Evolutionary conservation across 1,140 invertebrate species (phyloP).

Genomic region (Venturia canescens): DNA sequence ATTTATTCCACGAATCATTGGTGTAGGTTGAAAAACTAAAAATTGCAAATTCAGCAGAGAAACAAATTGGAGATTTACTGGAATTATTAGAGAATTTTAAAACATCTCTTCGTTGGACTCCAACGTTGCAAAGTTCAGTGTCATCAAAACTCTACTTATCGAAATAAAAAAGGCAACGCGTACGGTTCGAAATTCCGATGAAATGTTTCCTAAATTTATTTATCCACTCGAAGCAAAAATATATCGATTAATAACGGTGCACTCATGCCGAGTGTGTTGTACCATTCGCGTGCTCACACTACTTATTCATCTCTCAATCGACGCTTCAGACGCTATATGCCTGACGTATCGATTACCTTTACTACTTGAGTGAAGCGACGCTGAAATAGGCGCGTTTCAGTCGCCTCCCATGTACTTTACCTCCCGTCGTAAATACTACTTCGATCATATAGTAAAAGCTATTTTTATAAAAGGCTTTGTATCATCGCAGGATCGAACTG

Average conservation of each 20-base stretch:
- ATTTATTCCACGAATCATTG: no score
- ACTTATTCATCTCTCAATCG: conserved; percentile 26
- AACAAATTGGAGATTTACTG: no score
- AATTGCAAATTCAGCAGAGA: no score
- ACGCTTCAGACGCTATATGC: background rate
- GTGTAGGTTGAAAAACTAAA: no score
- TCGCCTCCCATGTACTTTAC: background rate
- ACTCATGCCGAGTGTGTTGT: conserved; percentile 24
- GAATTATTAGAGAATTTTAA: no score
- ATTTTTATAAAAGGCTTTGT: background rate
- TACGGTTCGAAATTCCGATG: background rate
- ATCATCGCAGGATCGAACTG: no score
- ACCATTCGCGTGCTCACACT: conserved; percentile 4
- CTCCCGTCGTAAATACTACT: background rate
- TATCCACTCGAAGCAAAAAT: background rate
- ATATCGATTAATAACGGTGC: conserved; percentile 27
- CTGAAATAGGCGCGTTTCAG: background rate
- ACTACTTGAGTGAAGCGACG: conserved; percentile 30
- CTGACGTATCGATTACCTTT: conserved; percentile 39
- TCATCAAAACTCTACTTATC: no score
- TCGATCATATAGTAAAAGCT: background rate
- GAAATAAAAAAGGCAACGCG: no score
- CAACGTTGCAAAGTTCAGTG: no score
- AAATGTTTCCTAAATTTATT: background rate
- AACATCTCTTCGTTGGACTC: no score